Conservation (phyloP, 1,140 invertebrate species). For the Galendromus occidentalis region DNA sequence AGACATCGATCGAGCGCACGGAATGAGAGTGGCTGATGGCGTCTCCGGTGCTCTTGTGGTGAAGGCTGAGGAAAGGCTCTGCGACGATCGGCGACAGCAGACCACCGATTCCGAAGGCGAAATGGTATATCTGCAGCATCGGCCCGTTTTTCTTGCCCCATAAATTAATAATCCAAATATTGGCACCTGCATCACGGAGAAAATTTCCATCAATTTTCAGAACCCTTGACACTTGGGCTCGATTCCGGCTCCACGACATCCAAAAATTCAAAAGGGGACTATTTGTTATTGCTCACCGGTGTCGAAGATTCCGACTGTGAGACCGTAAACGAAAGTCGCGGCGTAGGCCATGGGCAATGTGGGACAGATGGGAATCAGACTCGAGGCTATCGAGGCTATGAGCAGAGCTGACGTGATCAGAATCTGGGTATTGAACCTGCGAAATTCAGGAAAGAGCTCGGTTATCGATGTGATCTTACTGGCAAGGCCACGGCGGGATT, state of each 20-base stretch:
- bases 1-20: background rate
- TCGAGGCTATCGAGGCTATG: background rate
- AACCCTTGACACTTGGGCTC: too few species aligned
- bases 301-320: background rate
- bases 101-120: conserved; percentile 35
- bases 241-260: background rate
- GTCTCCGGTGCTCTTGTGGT: background rate
- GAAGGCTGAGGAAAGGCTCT: conserved; percentile 27
- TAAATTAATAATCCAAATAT: conserved; percentile 21
- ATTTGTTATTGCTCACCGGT: background rate
- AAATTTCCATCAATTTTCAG: too few species aligned
- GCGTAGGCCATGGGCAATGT: background rate
- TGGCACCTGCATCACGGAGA: background rate
- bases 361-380: background rate
- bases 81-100: conserved; percentile 34
- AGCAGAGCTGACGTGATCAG: background rate
- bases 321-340: background rate
- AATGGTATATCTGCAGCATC: conserved; percentile 35
- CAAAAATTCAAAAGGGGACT: background rate
- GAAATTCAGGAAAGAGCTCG: background rate
- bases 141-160: conserved; percentile 33
- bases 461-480: too few species aligned
- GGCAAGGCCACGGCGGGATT: too few species aligned
- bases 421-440: background rate
- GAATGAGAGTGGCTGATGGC: background rate